Percentiles rank a stretch among this genome's conserved stretches.
These are phyloP conservation scores for Nephrotoma flavescens DNA, from an alignment of 2,888 invertebrate species.

Conservation along the genomic window DNA sequence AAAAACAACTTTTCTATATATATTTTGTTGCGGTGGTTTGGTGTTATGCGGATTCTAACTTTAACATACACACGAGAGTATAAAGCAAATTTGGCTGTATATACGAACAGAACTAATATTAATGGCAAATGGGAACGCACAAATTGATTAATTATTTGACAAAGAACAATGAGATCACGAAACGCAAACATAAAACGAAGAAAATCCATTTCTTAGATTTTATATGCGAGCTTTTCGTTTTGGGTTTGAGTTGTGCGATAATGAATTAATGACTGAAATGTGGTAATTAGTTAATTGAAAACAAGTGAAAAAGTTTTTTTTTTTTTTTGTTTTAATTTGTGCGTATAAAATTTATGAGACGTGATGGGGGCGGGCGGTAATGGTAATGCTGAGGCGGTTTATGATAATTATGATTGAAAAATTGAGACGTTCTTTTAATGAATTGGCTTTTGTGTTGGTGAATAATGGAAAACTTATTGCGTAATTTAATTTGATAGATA, in stretches of 20 bases:
- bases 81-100: not conserved
- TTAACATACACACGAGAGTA: not conserved
- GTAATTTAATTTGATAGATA: no score
- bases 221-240: not conserved
- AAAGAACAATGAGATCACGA: not conserved
- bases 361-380: not conserved
- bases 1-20: not conserved
- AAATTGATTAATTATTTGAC: not conserved
- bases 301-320: not conserved
- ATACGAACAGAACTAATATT: not conserved
- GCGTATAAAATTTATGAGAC: not conserved
- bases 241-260: not conserved
- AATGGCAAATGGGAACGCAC: not conserved
- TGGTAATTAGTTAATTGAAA: not conserved
- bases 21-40: not conserved
- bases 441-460: not conserved
- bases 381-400: not conserved
- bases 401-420: not conserved
- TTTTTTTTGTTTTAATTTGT: not conserved
- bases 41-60: not conserved
- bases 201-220: not conserved
- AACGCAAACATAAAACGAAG: not conserved
- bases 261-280: not conserved
- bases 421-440: not conserved
- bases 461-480: no score